A percentile compares a stretch with the other conserved stretches of the same genome.
These are phyloP conservation scores for Heliangelus exortis DNA, from an alignment of 2,797 vertebrate genomes.

Conservation along the genomic window DNA sequence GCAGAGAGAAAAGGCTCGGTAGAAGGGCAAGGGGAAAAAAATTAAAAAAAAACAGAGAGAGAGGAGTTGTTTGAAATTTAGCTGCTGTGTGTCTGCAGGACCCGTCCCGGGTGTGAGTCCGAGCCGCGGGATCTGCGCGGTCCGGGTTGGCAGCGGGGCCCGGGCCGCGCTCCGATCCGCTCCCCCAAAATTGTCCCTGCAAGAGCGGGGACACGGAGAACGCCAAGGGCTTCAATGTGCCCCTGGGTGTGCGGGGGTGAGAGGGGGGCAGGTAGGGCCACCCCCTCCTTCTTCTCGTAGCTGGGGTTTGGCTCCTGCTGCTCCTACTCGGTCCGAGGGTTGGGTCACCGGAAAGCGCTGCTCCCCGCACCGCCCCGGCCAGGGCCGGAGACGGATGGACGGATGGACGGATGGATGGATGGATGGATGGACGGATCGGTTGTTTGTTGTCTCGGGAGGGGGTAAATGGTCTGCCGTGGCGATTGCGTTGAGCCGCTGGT, in stretches of 20 bases:
- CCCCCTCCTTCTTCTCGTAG: rapidly evolving
- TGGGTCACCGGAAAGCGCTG: background rate
- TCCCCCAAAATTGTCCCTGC: rapidly evolving
- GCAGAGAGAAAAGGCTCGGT: background rate
- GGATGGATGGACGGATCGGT: background rate
- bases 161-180: background rate
- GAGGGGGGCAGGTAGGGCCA: background rate
- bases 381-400: background rate
- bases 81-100: background rate
- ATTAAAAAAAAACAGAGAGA: rapidly evolving
- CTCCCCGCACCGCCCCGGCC: background rate
- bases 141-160: background rate
- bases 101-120: background rate
- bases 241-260: background rate
- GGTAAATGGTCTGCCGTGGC: background rate
- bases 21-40: background rate
- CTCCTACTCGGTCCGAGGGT: no score
- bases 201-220: background rate
- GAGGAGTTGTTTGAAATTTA: background rate
- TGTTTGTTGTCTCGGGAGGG: background rate
- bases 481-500: background rate
- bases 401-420: background rate
- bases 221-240: rapidly evolving
- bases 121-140: background rate
- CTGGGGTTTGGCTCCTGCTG: background rate